These are phyloP conservation scores for Drosophila ohnishii DNA, from an alignment of 1,140 invertebrate genomes.

Conservation along the genomic window DNA sequence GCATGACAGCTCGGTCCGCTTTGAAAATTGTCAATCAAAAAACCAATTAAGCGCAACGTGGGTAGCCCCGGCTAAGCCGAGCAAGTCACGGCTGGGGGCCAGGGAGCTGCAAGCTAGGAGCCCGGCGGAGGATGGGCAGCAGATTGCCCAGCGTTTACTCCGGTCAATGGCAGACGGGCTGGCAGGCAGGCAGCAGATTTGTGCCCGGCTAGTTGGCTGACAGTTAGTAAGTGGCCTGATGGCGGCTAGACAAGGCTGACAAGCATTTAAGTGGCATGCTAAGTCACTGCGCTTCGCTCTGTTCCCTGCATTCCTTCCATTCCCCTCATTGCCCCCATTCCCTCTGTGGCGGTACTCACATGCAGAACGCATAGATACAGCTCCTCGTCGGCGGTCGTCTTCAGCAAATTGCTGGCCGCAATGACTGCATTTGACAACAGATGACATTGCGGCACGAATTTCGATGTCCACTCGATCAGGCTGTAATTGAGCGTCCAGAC, in stretches of 20 bases:
- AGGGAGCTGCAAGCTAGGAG: not conserved
- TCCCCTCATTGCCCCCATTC: not conserved
- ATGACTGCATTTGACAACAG: conserved; percentile 80
- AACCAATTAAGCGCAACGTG: conserved; percentile 80
- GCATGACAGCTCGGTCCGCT: conserved; percentile 26
- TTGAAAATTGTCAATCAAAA: conserved; percentile 82
- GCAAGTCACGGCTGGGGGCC: conserved; percentile 10
- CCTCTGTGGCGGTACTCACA: conserved; percentile 61
- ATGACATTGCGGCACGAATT: conserved; percentile 80
- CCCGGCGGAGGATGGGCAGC: not conserved
- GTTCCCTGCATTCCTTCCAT: not conserved
- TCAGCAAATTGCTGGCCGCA: conserved; percentile 76
- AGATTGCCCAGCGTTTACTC: conserved; percentile 15
- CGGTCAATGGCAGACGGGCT: conserved; percentile 38
- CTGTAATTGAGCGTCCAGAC: conserved; percentile 81
- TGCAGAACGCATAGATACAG: conserved; percentile 80
- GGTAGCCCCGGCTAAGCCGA: conserved; percentile 38
- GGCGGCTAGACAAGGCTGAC: conserved; percentile 50
- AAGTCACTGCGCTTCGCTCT: conserved; percentile 11
- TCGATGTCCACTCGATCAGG: conserved; percentile 84
- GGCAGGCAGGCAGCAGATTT: conserved; percentile 40
- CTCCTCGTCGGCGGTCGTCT: conserved; percentile 71
- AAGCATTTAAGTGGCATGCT: conserved; percentile 50
- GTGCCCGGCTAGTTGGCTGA: conserved; percentile 29
- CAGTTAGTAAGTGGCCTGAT: conserved; percentile 51